These are phyloP conservation scores for Hedychridium roseum DNA, from an alignment of 2,888 invertebrate species.

Conservation along the genomic window DNA sequence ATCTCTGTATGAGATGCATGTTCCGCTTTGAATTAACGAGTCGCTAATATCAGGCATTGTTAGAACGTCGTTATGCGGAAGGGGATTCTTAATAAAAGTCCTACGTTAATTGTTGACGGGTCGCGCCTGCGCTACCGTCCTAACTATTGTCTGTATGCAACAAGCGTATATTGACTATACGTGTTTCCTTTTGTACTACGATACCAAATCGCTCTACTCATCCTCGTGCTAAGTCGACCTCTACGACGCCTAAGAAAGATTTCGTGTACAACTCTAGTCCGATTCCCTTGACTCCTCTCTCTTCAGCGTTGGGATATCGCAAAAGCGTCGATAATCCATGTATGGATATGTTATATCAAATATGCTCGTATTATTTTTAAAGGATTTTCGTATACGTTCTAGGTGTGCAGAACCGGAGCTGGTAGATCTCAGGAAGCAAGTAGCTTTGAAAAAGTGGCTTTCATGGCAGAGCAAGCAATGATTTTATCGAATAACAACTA, in stretches of 20 bases:
- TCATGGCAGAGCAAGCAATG: no score
- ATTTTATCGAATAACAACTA: no score
- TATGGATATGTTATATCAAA: slow-evolving; percentile 39
- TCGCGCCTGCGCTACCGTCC: slow-evolving; percentile 57
- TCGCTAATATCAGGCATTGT: no score
- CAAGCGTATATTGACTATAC: slow-evolving; percentile 50
- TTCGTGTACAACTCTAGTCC: background rate
- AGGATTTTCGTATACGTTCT: slow-evolving; percentile 27
- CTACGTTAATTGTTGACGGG: slow-evolving; percentile 35
- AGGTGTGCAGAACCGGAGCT: no score
- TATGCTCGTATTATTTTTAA: slow-evolving; percentile 33
- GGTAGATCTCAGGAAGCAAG: no score
- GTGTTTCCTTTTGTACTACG: slow-evolving; percentile 52
- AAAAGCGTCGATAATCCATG: slow-evolving; percentile 20
- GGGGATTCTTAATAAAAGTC: slow-evolving; percentile 33
- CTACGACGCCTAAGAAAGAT: slow-evolving; percentile 8
- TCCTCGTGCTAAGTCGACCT: slow-evolving; percentile 12
- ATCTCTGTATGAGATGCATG: no score
- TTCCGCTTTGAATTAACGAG: slow-evolving; percentile 37
- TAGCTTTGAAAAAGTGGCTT: no score
- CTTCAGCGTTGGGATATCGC: background rate
- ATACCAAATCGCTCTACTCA: slow-evolving; percentile 40
- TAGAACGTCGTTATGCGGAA: slow-evolving; percentile 18
- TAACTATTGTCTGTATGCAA: slow-evolving; percentile 56
- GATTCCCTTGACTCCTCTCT: background rate